Evolutionary conservation across 1,140 invertebrate genomes (phyloP).

Genomic region (Trachelipus rathkii): DNA sequence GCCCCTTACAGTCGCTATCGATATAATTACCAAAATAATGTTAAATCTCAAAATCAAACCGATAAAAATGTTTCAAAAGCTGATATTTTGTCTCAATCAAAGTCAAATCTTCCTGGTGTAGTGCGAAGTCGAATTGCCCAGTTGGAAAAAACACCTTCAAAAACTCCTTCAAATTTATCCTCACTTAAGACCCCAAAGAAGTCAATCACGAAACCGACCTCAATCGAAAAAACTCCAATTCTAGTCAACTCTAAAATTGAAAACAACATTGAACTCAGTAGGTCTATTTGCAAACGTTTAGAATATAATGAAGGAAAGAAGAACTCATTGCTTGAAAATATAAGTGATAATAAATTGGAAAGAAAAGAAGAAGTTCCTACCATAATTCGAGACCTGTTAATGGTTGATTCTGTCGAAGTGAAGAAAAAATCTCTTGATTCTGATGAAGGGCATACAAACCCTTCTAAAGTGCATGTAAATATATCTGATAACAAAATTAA

Average conservation of each 20-base stretch:
- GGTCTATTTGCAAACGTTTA: constrained; percentile 36
- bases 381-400: constrained; percentile 29
- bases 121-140: constrained; percentile 32
- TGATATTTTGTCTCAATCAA: background rate
- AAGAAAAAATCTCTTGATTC: constrained; percentile 9
- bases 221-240: constrained; percentile 40
- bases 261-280: constrained; percentile 37
- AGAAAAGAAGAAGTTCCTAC: constrained; percentile 13
- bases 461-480: background rate
- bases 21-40: background rate
- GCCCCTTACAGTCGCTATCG: constrained; percentile 26
- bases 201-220: constrained; percentile 34
- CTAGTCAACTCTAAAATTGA: constrained; percentile 40
- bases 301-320: constrained; percentile 38
- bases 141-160: constrained; percentile 30
- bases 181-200: constrained; percentile 31
- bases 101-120: constrained; percentile 20
- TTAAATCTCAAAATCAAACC: background rate
- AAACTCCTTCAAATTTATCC: constrained; percentile 1
- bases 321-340: constrained; percentile 3
- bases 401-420: constrained; percentile 34
- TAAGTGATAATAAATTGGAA: constrained; percentile 12
- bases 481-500: background rate
- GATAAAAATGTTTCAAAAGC: background rate
- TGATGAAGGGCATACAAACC: too few species aligned